Evolutionary conservation across 2,888 invertebrate species (phyloP).

Genomic region (Orthosia gracilis): DNA sequence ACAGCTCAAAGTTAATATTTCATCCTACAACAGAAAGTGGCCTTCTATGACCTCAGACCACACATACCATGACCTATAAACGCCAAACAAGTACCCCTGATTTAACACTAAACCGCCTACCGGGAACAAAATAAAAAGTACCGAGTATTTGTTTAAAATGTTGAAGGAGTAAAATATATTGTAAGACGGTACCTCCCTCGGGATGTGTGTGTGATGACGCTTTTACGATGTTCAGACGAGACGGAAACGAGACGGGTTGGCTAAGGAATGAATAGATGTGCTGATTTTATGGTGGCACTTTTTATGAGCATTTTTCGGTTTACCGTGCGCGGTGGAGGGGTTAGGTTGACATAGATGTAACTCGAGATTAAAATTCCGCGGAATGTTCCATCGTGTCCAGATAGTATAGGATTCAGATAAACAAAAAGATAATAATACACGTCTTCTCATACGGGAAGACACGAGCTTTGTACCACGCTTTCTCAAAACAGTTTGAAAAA

Average conservation of each 20-base stretch:
- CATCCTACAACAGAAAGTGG: neutral
- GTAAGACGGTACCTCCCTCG: constrained; percentile 64
- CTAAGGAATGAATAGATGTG: constrained; percentile 70
- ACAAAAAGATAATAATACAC: too few species aligned
- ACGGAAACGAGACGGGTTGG: constrained; percentile 55
- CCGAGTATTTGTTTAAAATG: constrained; percentile 80
- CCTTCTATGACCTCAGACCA: constrained; percentile 42
- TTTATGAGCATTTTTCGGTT: constrained; percentile 12
- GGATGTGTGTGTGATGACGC: constrained; percentile 73
- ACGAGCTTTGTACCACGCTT: too few species aligned
- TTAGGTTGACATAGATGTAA: constrained; percentile 7
- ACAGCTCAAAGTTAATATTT: neutral
- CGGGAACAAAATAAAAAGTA: constrained; percentile 51
- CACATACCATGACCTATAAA: constrained; percentile 58
- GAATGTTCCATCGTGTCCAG: too few species aligned
- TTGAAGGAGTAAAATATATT: constrained; percentile 71
- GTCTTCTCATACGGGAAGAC: too few species aligned
- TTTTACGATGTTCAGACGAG: constrained; percentile 73
- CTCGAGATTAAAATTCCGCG: too few species aligned
- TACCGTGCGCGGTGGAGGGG: neutral
- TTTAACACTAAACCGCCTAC: constrained; percentile 51
- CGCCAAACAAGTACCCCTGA: constrained; percentile 45
- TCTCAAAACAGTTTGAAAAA: too few species aligned
- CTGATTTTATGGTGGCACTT: constrained; percentile 64
- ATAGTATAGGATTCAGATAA: too few species aligned